Base-by-base conservation (phyloP, 2,888 invertebrate genomes). In the Amblyjoppa fuscipennis region DNA sequence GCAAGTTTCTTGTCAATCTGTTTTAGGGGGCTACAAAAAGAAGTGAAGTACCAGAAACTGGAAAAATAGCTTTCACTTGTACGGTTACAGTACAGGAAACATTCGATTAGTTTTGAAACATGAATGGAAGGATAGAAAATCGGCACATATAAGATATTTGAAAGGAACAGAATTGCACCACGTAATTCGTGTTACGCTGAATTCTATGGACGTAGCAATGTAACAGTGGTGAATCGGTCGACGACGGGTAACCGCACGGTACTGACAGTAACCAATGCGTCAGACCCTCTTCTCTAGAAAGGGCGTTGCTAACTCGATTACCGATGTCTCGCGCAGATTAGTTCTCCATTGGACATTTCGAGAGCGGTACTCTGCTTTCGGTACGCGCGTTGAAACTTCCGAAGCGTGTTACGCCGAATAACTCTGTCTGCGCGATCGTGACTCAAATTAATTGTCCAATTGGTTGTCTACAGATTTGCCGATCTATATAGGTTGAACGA, bases 281-380 rank as follows among this genome's bases (percentile, higher is more conserved):
- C 45, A 59, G 59, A 31, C 74, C 71, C 82, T 64, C 71, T 66
- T 66, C 51, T 7, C 31, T 45, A 34, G 53, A 49, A 25, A 66
- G 64, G 25, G 56, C 56, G 53, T n/a, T 66, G 49, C 71, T 73
- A 83, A 83, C 82, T 83, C 82, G 56, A 83, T 83, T 83, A 77
- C 77, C 82, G 82, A 83, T 77, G 82, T 83, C 82, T 77, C 82
- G 71, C 56, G 71, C 77, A 83, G 82, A 83, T 83, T 83, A 83
- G 82, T 83, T 83, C 77, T 73, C 77, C 56, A 53, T 71, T 34
- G n/a, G 20, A 71, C n/a, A 71, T 71, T 34, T 34, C 20, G 31
- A 13, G 53, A 16, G 38, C 7, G 7, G 20, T 34, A 38, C 38
- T 13, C 59, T 59, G 59, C 59, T 25, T 28, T 59, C 13, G 25